phyloP scores from a whole-genome alignment of 1,140 invertebrate species.

The Galendromus occidentalis region DNA sequence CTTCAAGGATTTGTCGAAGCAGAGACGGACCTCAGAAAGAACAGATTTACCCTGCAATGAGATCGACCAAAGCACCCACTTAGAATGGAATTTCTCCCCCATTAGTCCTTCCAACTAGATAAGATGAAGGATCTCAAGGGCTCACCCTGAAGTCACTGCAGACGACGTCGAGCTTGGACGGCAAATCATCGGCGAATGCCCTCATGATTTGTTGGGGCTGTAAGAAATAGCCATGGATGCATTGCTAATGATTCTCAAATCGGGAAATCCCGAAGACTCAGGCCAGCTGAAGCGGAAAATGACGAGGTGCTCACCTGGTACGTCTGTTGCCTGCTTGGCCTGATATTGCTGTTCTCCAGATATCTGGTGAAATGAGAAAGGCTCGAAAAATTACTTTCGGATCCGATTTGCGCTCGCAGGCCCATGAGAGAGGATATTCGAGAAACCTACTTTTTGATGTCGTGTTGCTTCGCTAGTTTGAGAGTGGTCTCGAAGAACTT shows the following conservation, averaged over 20 bases:
- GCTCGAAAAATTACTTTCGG: too few species aligned
- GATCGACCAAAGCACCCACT: too few species aligned
- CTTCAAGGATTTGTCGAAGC: background rate
- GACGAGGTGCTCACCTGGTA: background rate
- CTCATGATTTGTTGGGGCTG: background rate
- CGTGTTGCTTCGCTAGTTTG: conserved; percentile 4
- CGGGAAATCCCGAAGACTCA: background rate
- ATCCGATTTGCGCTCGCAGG: too few species aligned
- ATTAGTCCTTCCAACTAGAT: too few species aligned
- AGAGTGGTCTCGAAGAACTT: conserved; percentile 16
- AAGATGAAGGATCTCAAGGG: too few species aligned
- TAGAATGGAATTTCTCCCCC: too few species aligned
- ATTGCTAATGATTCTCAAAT: background rate
- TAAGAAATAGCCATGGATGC: too few species aligned
- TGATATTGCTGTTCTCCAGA: background rate
- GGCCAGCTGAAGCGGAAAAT: background rate
- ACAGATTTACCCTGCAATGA: background rate
- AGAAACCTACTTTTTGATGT: conserved; percentile 12
- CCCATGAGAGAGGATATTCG: too few species aligned
- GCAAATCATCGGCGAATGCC: background rate
- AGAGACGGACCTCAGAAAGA: background rate
- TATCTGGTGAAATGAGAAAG: too few species aligned
- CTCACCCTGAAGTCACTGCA: background rate
- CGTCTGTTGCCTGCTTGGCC: background rate
- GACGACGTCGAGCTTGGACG: background rate